phyloP scores from a whole-genome alignment of 2,888 invertebrate species.

The Arenicola marina region DNA sequence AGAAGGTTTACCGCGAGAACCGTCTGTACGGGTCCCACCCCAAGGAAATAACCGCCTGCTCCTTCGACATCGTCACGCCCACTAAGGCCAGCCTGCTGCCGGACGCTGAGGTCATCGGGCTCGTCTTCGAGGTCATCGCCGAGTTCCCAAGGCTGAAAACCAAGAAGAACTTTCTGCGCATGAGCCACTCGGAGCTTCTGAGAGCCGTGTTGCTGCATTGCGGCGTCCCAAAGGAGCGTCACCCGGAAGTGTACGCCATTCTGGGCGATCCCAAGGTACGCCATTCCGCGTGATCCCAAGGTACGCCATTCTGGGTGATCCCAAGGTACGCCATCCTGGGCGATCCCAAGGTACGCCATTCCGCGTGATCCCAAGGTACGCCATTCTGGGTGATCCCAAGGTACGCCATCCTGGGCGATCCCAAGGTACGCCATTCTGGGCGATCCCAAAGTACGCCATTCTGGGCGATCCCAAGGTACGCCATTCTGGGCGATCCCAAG shows the following conservation, averaged over 20 bases:
- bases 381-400: no score
- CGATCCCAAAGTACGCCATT: no score
- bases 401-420: no score
- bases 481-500: no score
- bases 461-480: no score
- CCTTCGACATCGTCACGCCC: slow-evolving; percentile 89
- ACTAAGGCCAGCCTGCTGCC: slow-evolving; percentile 65
- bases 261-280: slow-evolving; percentile 43
- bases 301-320: no score
- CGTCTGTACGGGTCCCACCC: slow-evolving; percentile 81
- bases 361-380: no score
- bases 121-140: slow-evolving; percentile 76
- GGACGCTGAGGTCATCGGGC: slow-evolving; percentile 80
- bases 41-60: slow-evolving; percentile 85
- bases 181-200: slow-evolving; percentile 54
- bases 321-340: no score
- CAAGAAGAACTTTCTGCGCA: slow-evolving; percentile 47
- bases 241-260: slow-evolving; percentile 50
- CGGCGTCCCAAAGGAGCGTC: slow-evolving; percentile 72
- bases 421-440: no score
- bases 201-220: slow-evolving; percentile 77
- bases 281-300: no score
- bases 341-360: no score
- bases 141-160: slow-evolving; percentile 69
- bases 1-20: slow-evolving; percentile 79